Evolutionary conservation across 1,140 invertebrate species (phyloP).

Genomic region (Melitaea cinxia): DNA sequence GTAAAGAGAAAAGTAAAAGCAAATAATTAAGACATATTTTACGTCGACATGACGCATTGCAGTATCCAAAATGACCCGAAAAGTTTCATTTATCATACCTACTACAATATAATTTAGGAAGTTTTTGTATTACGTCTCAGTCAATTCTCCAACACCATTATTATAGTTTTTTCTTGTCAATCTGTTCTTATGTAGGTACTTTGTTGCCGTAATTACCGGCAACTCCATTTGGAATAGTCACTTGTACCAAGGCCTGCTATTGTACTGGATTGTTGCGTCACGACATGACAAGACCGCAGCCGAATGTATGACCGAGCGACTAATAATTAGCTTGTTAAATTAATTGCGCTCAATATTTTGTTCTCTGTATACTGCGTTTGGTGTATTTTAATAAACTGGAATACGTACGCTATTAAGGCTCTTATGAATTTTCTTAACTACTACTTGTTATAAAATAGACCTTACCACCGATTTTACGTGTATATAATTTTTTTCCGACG

Average conservation of each 20-base stretch:
- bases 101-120: constrained; percentile 32
- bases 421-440: neutral
- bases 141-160: constrained; percentile 45
- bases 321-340: constrained; percentile 64
- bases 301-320: constrained; percentile 47
- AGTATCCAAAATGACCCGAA: constrained; percentile 33
- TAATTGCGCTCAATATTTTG: constrained; percentile 48
- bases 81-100: constrained; percentile 35
- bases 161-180: constrained; percentile 60
- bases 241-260: constrained; percentile 62
- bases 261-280: constrained; percentile 65
- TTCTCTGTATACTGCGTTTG: neutral
- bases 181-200: constrained; percentile 53
- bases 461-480: neutral
- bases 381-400: neutral
- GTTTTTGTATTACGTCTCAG: constrained; percentile 37
- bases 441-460: neutral
- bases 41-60: constrained; percentile 36
- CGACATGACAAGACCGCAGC: constrained; percentile 49
- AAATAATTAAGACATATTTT: constrained; percentile 36
- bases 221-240: constrained; percentile 53
- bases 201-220: constrained; percentile 60
- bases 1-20: constrained; percentile 29
- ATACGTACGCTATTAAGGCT: neutral
- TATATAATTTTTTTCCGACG: neutral